These are phyloP conservation scores for Notarius lentiginosus DNA, from an alignment of 2,113 vertebrate genomes.

Conservation along the genomic window DNA sequence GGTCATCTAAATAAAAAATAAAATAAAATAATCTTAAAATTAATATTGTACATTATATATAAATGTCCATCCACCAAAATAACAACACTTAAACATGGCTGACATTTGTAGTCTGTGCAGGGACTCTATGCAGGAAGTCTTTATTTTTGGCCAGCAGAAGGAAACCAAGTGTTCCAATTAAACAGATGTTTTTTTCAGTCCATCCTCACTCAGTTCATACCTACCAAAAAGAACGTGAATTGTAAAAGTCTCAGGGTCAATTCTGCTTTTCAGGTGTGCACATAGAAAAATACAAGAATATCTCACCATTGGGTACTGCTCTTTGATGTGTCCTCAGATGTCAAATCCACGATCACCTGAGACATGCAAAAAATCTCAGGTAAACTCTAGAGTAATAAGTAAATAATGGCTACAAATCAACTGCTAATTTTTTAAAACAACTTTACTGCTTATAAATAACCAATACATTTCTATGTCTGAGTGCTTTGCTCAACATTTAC, in stretches of 20 bases:
- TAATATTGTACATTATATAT: constrained; percentile 2
- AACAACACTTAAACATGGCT: constrained; percentile 23
- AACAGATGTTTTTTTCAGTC: constrained; percentile 64
- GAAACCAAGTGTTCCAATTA: constrained; percentile 14
- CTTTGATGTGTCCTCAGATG: constrained; percentile 82
- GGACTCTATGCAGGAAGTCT: constrained; percentile 8
- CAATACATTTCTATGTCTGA: no score
- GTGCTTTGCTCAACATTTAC: neutral
- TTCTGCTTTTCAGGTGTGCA: neutral
- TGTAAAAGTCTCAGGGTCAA: neutral
- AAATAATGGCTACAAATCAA: neutral
- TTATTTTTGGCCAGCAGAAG: constrained; percentile 22
- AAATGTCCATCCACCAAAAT: constrained; percentile 32
- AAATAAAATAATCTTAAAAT: neutral
- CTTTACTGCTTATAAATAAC: no score
- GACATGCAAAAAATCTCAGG: constrained; percentile 5
- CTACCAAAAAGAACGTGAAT: constrained; percentile 62
- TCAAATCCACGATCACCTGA: constrained; percentile 85
- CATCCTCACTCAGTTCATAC: constrained; percentile 92
- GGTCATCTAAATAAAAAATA: neutral
- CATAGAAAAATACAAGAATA: neutral
- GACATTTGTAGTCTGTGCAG: constrained; percentile 27
- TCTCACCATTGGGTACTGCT: constrained; percentile 92
- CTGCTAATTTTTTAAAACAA: neutral
- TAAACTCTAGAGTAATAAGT: neutral